Conservation (phyloP, 1,140 invertebrate genomes). For the Drosophila nasuta region DNA sequence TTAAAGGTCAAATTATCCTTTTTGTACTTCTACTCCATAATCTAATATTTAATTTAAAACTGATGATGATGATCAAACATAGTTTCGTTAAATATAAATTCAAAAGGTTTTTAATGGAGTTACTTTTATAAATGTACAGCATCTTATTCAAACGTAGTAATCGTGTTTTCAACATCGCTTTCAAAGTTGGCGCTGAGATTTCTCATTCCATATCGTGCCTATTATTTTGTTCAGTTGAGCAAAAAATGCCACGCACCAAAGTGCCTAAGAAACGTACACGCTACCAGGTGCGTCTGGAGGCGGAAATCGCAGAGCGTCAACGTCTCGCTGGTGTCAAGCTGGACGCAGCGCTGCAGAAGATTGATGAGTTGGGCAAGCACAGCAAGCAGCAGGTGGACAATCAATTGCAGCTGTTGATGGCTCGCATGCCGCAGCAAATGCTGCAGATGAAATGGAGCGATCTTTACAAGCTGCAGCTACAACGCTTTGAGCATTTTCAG, state of each 20-base stretch:
- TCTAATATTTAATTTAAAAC: too few species aligned
- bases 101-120: too few species aligned
- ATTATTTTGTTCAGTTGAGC: neutral
- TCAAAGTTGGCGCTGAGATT: neutral
- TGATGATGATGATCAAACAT: too few species aligned
- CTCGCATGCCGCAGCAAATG: conserved; percentile 35
- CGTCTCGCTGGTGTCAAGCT: conserved; percentile 52
- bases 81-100: too few species aligned
- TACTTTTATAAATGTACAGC: too few species aligned
- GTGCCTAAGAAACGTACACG: conserved; percentile 24
- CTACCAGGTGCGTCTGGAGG: conserved; percentile 42
- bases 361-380: conserved; percentile 49
- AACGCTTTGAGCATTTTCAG: conserved; percentile 34
- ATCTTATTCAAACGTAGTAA: too few species aligned
- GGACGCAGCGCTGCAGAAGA: conserved; percentile 41
- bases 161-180: too few species aligned
- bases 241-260: conserved; percentile 68
- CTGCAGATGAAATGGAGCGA: conserved; percentile 57
- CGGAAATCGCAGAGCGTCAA: conserved; percentile 52
- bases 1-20: too few species aligned
- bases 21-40: too few species aligned
- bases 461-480: conserved; percentile 25
- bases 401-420: conserved; percentile 41
- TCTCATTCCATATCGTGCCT: too few species aligned
- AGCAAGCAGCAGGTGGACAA: conserved; percentile 44